Conservation (phyloP, 1,140 invertebrate genomes). For the Geopemphigus sp. region DNA sequence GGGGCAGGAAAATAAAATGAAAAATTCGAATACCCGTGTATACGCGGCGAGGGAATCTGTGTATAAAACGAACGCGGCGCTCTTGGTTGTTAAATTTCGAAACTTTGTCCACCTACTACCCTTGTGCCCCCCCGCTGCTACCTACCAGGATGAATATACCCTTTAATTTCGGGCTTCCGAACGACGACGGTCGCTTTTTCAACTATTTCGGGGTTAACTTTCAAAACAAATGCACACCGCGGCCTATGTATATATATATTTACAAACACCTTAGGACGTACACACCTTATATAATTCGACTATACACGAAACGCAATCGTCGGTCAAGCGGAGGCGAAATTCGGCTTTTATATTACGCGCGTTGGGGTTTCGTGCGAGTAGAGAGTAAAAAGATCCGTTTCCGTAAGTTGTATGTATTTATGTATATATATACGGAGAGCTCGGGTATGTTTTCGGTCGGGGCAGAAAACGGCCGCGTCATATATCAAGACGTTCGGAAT, state of each 20-base stretch:
- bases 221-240: background rate
- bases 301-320: background rate
- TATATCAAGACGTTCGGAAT: too few relatives aligned
- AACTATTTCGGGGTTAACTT: background rate
- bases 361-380: too few relatives aligned
- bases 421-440: too few relatives aligned
- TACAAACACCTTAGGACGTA: background rate
- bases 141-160: background rate
- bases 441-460: too few relatives aligned
- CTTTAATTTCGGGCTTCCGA: constrained; percentile 1
- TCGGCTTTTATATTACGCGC: background rate
- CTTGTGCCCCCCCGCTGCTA: background rate
- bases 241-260: too few relatives aligned
- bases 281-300: background rate
- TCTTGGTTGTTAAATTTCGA: background rate
- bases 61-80: background rate
- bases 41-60: background rate
- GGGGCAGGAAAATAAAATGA: too few relatives aligned
- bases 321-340: too few relatives aligned
- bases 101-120: background rate
- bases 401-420: too few relatives aligned
- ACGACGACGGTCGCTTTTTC: background rate
- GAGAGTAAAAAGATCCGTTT: too few relatives aligned
- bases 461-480: too few relatives aligned
- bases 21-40: background rate